Evolutionary conservation across 2,888 invertebrate genomes (phyloP).

Genomic region (Amphipoea lucens): DNA sequence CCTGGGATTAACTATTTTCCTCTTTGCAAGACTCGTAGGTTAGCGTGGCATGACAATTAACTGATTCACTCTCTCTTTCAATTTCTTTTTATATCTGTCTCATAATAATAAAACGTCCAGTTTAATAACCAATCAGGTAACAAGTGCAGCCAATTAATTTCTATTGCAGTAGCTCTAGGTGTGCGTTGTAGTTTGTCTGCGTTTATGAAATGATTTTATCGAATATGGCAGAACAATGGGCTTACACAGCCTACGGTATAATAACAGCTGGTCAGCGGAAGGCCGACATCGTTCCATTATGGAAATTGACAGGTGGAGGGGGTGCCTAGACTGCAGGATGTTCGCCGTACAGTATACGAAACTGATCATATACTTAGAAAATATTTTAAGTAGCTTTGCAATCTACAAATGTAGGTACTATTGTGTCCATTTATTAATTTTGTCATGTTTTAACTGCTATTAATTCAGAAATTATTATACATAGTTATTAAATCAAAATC

Average conservation of each 20-base stretch:
- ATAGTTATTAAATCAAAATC: not conserved
- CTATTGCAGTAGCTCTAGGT: slow-evolving; percentile 19
- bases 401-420: not conserved
- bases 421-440: not conserved
- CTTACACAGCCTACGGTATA: slow-evolving; percentile 69
- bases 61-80: slow-evolving; percentile 37
- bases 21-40: not conserved
- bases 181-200: slow-evolving; percentile 21
- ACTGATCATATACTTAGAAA: slow-evolving; percentile 4
- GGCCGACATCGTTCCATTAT: slow-evolving; percentile 80
- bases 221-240: slow-evolving; percentile 63
- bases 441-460: not conserved
- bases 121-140: slow-evolving; percentile 21
- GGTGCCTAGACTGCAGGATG: slow-evolving; percentile 65
- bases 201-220: slow-evolving; percentile 66
- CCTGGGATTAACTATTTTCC: slow-evolving; percentile 30
- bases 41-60: slow-evolving; percentile 39
- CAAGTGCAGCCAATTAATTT: slow-evolving; percentile 41
- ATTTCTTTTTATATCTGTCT: slow-evolving; percentile 32
- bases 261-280: slow-evolving; percentile 82
- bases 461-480: not conserved
- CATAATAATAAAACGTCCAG: slow-evolving; percentile 25
- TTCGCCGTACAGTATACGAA: slow-evolving; percentile 44
- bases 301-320: slow-evolving; percentile 81
- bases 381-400: not conserved